Conservation (phyloP, 1,140 invertebrate species). For the Macrosteles quadrilineatus region DNA sequence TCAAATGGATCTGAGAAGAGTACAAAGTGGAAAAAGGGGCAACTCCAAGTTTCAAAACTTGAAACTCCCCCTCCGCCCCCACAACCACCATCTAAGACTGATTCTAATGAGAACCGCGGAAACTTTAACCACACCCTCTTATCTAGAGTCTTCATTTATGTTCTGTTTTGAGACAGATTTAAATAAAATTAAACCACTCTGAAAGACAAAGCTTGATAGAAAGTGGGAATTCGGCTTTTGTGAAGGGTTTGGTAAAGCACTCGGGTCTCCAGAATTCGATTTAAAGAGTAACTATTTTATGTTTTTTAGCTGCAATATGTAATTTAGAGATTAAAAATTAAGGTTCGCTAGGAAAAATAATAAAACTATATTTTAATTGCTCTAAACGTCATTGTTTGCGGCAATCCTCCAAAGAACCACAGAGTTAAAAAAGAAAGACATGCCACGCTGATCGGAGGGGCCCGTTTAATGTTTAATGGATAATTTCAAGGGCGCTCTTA, state of each 20-base stretch:
- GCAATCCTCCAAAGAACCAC: too few species aligned
- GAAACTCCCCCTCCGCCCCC: conserved; percentile 5
- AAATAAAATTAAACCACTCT: conserved; percentile 27
- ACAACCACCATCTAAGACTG: not conserved
- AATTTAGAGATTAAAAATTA: too few species aligned
- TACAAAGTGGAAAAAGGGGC: conserved; percentile 22
- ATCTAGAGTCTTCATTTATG: conserved; percentile 1
- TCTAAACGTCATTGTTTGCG: too few species aligned
- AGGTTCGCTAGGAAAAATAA: too few species aligned
- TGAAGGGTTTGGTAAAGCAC: too few species aligned
- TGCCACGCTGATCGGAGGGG: not conserved
- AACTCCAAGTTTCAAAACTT: conserved; percentile 11
- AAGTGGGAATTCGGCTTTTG: not conserved
- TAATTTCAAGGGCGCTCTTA: conserved; percentile 20
- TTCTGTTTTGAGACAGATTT: conserved; percentile 18
- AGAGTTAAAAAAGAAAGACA: too few species aligned
- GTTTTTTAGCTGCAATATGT: too few species aligned
- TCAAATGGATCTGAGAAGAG: conserved; percentile 24
- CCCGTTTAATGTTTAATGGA: conserved; percentile 14
- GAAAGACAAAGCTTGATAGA: conserved; percentile 14
- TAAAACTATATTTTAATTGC: too few species aligned
- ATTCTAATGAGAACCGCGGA: conserved; percentile 17
- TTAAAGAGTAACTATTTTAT: too few species aligned
- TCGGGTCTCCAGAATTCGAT: too few species aligned
- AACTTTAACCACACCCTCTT: conserved; percentile 9